Base-by-base conservation (phyloP, 2,888 invertebrate genomes). In the Himalopsyche japonica region DNA sequence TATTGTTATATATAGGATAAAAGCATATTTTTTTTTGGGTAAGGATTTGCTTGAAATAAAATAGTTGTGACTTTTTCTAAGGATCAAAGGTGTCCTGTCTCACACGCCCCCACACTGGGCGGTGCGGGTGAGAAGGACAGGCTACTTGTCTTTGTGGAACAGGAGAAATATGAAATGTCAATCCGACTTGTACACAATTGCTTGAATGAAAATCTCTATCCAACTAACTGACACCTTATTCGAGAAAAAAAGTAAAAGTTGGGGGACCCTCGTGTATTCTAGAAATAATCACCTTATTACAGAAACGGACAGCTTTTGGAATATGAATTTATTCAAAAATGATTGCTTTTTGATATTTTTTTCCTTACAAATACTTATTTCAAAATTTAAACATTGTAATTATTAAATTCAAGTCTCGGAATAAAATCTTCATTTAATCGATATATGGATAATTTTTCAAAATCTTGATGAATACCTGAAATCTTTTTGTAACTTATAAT, bases 131-230 rank as follows among this genome's bases (percentile, higher is more conserved):
- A 48, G 76, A 81, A n/a, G 76, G 47, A 34, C 15, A 81, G 30
- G 32, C 47, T 79, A 18, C 57, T 57, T 57, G 57, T 57, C 57
- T 57, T 57, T 57, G 57, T 57, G 20, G 20, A 57, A n/a, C 43
- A 43, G 47, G 30, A 76, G 76, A 48, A 47, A 76, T 76, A 47
- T 81, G 70, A 82, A 84, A 84, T 81, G 84, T 86, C 86, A 86
- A 84, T 82, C 47, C 57, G 64, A 84, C 79, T 47, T 47, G 34
- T 81, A 79, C 76, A 86, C 86, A 86, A 84, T 82, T 82, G 81
- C 57, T 18, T 84, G 86, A 86, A 86, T 86, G 84, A 84, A 86
- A 84, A 82, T 80, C 80, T 82, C 47, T 30, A 48, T 49, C 80
- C n/a, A 82, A 47, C 49, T 49, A 80, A 76, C 79, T 82, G 86